phyloP scores from a whole-genome alignment of 2,888 invertebrate genomes.

The Leucoma salicis region DNA sequence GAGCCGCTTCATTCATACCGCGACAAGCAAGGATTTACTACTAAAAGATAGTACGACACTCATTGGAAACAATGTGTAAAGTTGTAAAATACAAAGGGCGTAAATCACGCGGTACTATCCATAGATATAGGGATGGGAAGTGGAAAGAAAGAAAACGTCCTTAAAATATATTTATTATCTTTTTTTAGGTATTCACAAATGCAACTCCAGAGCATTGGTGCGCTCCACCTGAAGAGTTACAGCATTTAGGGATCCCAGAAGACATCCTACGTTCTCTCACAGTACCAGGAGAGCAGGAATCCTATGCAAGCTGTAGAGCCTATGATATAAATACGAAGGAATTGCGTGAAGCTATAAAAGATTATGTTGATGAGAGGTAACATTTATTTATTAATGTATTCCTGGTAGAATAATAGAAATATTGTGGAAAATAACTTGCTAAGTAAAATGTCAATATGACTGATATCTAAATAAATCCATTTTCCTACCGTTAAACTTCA shows the following conservation, averaged over 20 bases:
- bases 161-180: no score
- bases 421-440: conserved; percentile 7
- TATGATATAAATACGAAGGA: conserved; percentile 72
- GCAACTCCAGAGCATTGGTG: conserved; percentile 88
- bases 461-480: no score
- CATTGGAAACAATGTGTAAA: no score
- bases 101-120: not conserved
- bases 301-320: conserved; percentile 75
- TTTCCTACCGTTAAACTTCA: no score
- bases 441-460: no score
- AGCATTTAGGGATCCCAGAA: conserved; percentile 67
- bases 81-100: no score
- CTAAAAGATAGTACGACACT: no score
- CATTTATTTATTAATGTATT: not conserved
- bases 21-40: no score
- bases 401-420: no score
- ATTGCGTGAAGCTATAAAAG: conserved; percentile 47
- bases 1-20: no score
- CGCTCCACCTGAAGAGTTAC: conserved; percentile 77
- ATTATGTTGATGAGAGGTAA: conserved; percentile 59
- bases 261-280: conserved; percentile 76
- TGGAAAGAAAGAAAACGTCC: not conserved
- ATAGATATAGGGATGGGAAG: not conserved
- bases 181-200: conserved; percentile 84
- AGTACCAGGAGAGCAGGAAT: conserved; percentile 72